phyloP scores from a whole-genome alignment of 2,888 invertebrate species.

The Steromphala cineraria region DNA sequence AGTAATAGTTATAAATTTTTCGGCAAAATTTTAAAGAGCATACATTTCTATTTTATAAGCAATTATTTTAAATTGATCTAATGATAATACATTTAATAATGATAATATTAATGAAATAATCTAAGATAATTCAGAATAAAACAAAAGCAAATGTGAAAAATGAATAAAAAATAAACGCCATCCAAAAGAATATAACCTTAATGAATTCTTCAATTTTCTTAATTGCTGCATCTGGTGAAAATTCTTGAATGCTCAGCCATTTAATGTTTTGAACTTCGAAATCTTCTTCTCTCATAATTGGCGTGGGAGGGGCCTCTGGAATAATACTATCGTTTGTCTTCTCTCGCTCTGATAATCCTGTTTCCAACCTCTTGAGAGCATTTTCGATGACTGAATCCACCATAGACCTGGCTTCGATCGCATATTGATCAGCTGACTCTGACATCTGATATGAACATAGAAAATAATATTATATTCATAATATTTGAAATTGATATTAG shows the following conservation, averaged over 20 bases:
- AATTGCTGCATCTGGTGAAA: conserved; percentile 65
- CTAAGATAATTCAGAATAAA: no score
- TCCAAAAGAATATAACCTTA: conserved; percentile 53
- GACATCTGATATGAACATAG: conserved; percentile 1
- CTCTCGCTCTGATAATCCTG: conserved; percentile 62
- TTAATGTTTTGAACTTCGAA: conserved; percentile 70
- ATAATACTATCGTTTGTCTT: conserved; percentile 66
- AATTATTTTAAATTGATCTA: no score
- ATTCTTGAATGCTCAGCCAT: conserved; percentile 72
- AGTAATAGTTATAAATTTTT: no score
- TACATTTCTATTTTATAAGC: not conserved
- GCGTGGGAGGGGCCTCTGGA: conserved; percentile 48
- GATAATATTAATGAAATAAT: no score
- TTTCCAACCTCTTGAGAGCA: conserved; percentile 67
- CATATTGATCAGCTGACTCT: conserved; percentile 47
- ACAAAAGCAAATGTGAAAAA: no score
- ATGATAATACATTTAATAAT: no score
- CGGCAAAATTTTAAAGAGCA: not conserved
- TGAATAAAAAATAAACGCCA: not conserved
- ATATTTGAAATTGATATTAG: no score
- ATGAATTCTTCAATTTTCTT: conserved; percentile 73
- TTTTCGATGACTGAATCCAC: conserved; percentile 69
- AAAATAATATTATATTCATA: no score
- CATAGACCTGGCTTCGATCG: conserved; percentile 62
- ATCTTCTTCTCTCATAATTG: conserved; percentile 58